Evolutionary conservation across 1,140 invertebrate genomes (phyloP), one percentile per base, ranked within the genome.

Genomic region (Agraylea sexmaculata): DNA sequence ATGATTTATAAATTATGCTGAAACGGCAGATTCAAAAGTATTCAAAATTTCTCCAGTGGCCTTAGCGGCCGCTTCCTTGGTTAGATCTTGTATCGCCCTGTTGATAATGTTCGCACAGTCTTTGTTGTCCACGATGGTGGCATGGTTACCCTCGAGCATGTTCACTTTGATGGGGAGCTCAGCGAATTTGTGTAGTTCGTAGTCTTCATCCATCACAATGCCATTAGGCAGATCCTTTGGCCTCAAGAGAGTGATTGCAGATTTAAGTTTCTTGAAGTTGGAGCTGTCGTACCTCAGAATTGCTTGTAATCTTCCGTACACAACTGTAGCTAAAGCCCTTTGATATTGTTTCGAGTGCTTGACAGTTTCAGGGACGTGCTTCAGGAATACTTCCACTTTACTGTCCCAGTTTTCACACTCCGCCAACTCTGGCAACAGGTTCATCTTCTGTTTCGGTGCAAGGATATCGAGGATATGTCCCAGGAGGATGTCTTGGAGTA

Each of bases 111-210:
- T 60, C 1, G 71, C 65, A 23, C 76, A 54, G 49, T 75, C 74
- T 16, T 64, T 58, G 52, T 77, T 77, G 16, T 82, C 72, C 40
- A 84, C 51, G 49, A 85, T 79, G 10, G 69, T 73, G 0, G 71
- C 53, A 49, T 85, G 82, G 55, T 81, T 80, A n/a, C 81, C 81
- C 50, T 78, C 74, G 20, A 78, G 62, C 27, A 66, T 67, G 41
- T 69, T 68, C 0, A 77, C 58, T 2, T 60, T 62, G 0, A 75
- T 64, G 3, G 62, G 57, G 2, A 59, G 53, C 22, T 66, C 61
- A 3, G 66, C 68, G 39, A 67, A 54, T 45, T 70, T 62, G 0
- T 71, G 63, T 0, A 84, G 54, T 22, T 73, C 74, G 54, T 83
- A 84, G 51, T 82, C 75, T 21, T 76, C 69, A 17, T 73, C 65